Evolutionary conservation across 53 echinoderm and acorn worm species (phyloP), one percentile per base, ranked within the genome.

Genomic region (Temnopleurus reevesii): DNA sequence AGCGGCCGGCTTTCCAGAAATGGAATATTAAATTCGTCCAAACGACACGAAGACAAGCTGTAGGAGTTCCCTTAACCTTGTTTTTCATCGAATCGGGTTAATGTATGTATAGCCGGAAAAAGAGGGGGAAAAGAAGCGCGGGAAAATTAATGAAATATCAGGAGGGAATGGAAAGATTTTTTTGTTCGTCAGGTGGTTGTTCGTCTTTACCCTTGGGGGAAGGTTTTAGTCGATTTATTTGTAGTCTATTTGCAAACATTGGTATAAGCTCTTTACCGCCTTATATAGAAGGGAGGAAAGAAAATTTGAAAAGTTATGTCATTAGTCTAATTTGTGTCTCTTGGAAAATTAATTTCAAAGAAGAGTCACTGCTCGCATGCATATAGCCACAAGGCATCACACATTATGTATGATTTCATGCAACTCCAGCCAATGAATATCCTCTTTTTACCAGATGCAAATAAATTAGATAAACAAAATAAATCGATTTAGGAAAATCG

Each of bases 71-170:
- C 41, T 21, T 63, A 63, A 63, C 63, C 63, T 29, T 29, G 33
- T 71, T 71, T 64, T 71, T 71, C 71, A 71, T 71, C 41, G 6
- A 71, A 71, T 71, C 71, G 71, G 71, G 71, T 71, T 71, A 71
- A 71, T 71, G 71, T 19, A 71, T 71, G 71, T 71, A 71, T 3
- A 43, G 41, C n/a, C 1, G 8, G 71, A 13, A 41, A 71, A 64
- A 34, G 35, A 2, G 21, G 41, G 21, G 41, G 41, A n/a, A 12
- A n/a, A 38, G 71, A 71, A 35, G 71, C 41, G 71, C 19, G 38
- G n/a, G n/a, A 13, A 71, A 71, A 71, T 71, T 71, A 71, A 71
- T 71, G 71, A 71, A 41, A 71, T 71, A 71, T 71, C 71, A 71
- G 41, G 6, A 6, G n/a, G 38, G 71, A 17, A 41, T n/a, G 2